These are phyloP conservation scores for Oeneis ivallda DNA, from an alignment of 2,888 invertebrate species.

Conservation along the genomic window DNA sequence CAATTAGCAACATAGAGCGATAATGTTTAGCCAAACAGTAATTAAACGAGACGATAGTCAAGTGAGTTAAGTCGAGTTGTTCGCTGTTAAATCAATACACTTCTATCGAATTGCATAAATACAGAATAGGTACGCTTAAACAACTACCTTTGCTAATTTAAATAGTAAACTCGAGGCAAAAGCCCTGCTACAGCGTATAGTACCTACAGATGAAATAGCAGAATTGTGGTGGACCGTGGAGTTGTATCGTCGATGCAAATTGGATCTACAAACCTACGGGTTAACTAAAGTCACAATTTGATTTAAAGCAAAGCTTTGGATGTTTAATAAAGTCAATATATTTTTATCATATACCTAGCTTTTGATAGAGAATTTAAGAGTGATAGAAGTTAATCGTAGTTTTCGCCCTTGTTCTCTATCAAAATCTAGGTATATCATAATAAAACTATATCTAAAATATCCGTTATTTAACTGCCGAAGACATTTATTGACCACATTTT, in stretches of 20 bases:
- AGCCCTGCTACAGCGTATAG: neutral
- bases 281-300: conserved; percentile 9
- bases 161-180: conserved; percentile 3
- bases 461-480: no score
- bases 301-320: neutral
- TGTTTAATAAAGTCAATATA: neutral
- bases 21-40: no score
- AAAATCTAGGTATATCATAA: no score
- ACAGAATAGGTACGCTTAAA: neutral
- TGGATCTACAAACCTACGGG: conserved; percentile 3
- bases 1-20: no score
- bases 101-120: neutral
- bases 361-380: no score
- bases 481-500: no score
- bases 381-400: no score
- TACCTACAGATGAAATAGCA: conserved; percentile 6
- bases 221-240: neutral
- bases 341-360: no score
- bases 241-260: conserved; percentile 6
- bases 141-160: neutral
- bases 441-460: no score
- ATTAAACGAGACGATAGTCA: neutral
- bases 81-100: neutral
- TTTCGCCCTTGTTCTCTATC: no score
- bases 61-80: neutral